phyloP scores from a whole-genome alignment of 2,797 vertebrate species.

The Vipera ursinii region DNA sequence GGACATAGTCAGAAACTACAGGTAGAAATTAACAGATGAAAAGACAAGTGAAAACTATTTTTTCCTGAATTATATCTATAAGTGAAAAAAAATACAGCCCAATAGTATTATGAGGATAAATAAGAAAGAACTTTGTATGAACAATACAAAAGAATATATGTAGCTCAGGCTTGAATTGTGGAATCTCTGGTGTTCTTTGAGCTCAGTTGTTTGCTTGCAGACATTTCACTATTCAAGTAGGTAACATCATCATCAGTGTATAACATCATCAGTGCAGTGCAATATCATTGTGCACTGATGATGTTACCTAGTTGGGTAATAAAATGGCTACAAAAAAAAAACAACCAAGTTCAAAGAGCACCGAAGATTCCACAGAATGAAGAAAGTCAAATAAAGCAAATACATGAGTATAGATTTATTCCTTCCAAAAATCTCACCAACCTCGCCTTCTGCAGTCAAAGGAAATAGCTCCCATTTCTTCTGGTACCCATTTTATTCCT shows the following conservation, averaged over 20 bases:
- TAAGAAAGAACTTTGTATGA: neutral
- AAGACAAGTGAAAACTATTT: neutral
- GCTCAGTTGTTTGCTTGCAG: neutral
- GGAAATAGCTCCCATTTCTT: slow-evolving; percentile 89
- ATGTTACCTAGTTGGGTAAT: neutral
- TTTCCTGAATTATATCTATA: too few relatives aligned
- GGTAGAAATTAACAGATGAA: neutral
- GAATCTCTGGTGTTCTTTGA: neutral
- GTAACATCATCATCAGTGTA: neutral
- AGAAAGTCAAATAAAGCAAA: neutral
- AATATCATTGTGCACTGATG: neutral
- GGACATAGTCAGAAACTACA: neutral
- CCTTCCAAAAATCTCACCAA: slow-evolving; percentile 75
- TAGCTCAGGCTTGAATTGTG: neutral
- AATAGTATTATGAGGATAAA: neutral
- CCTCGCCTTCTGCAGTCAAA: slow-evolving; percentile 93
- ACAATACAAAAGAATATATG: neutral
- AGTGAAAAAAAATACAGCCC: neutral
- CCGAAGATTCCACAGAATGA: neutral
- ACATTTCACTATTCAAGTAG: neutral
- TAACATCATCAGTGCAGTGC: too few relatives aligned
- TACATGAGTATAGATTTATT: neutral
- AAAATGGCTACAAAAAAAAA: neutral
- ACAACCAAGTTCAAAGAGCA: neutral
- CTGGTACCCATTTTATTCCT: slow-evolving; percentile 93